phyloP scores from a whole-genome alignment of 2,113 vertebrate genomes.

The Chauna torquata region DNA sequence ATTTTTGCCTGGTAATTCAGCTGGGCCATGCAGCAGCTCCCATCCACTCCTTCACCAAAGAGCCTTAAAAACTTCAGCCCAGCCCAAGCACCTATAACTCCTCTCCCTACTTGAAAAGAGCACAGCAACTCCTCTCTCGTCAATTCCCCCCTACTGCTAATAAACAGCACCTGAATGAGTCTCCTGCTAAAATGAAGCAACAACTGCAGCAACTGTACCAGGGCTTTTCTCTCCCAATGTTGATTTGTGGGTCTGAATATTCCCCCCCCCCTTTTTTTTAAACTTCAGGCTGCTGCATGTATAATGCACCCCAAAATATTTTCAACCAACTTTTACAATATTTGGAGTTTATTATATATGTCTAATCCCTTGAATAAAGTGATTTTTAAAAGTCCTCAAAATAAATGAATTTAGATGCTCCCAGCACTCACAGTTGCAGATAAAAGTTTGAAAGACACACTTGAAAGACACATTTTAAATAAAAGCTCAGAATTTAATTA shows the following conservation, averaged over 20 bases:
- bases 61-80: background rate
- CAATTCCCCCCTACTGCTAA: background rate
- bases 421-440: background rate
- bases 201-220: background rate
- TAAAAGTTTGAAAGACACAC: background rate
- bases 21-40: background rate
- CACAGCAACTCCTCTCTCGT: background rate
- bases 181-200: background rate
- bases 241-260: background rate
- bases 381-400: background rate
- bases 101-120: background rate
- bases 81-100: background rate
- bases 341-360: background rate
- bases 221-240: background rate
- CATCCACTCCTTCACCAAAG: background rate
- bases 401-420: background rate
- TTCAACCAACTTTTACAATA: background rate
- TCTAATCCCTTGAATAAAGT: background rate
- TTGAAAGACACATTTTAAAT: background rate
- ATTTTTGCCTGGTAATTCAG: background rate
- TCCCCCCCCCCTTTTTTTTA: background rate
- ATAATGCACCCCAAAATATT: background rate
- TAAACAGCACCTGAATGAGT: background rate
- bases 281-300: background rate
- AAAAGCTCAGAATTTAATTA: background rate